These are phyloP conservation scores for Liparis tanakae DNA, from an alignment of 2,797 vertebrate genomes.

Conservation along the genomic window DNA sequence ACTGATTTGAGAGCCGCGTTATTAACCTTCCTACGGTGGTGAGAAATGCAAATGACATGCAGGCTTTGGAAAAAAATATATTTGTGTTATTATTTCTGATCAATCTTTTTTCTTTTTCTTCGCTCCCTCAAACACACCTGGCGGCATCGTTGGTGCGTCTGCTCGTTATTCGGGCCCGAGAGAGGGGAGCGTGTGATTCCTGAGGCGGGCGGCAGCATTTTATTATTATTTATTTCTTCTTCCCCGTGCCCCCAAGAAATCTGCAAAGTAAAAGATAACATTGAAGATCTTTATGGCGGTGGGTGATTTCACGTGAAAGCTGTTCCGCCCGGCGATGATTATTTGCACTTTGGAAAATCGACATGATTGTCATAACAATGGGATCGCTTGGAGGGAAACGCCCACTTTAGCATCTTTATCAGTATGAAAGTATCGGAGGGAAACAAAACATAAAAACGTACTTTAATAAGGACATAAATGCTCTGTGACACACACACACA, in stretches of 20 bases:
- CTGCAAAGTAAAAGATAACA: constrained; percentile 61
- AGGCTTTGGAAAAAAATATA: background rate
- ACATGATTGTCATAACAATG: constrained; percentile 24
- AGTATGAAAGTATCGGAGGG: constrained; percentile 4
- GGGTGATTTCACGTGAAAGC: constrained; percentile 28
- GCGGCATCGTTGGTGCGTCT: constrained; percentile 32
- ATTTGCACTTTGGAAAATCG: constrained; percentile 35
- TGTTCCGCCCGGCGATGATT: constrained; percentile 32
- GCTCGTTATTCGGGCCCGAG: constrained; percentile 26
- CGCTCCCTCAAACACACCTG: constrained; percentile 6
- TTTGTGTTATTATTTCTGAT: constrained; percentile 3
- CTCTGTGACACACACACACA: constrained; percentile 1
- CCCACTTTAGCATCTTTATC: constrained; percentile 7
- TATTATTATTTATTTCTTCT: background rate
- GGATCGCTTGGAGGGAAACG: constrained; percentile 3
- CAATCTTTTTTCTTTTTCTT: constrained; percentile 22
- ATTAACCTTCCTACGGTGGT: constrained; percentile 14
- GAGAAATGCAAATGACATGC: constrained; percentile 9
- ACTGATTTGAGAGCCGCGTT: constrained; percentile 21
- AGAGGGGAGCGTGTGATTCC: constrained; percentile 40
- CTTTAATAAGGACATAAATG: constrained; percentile 25
- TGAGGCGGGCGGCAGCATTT: constrained; percentile 52
- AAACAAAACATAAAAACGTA: constrained; percentile 29
- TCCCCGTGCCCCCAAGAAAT: constrained; percentile 39
- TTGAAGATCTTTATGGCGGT: constrained; percentile 19